phyloP scores from a whole-genome alignment of 2,888 invertebrate species.

The Kryphioiulus occultus region DNA sequence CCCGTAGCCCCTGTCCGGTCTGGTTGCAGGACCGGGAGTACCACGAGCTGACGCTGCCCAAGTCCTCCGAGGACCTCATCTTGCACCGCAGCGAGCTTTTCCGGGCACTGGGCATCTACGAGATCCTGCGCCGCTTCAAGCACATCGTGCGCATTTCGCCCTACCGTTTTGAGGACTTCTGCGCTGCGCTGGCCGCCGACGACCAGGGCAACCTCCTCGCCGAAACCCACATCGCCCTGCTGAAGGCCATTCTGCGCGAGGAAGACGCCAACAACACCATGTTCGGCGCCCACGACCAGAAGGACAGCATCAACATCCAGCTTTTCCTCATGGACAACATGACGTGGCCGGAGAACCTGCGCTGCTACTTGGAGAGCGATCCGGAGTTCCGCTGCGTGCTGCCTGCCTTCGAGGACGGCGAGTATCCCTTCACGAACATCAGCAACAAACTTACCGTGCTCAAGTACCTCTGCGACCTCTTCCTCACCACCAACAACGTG shows the following conservation, averaged over 20 bases:
- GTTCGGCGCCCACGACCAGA: constrained; percentile 95
- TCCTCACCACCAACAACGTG: constrained; percentile 90
- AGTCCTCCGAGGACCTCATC: constrained; percentile 88
- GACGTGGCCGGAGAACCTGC: constrained; percentile 94
- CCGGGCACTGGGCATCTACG: constrained; percentile 88
- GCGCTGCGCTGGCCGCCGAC: constrained; percentile 88
- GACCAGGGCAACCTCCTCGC: constrained; percentile 90
- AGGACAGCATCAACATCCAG: constrained; percentile 94
- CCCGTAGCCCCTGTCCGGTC: constrained; percentile 68
- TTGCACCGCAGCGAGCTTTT: constrained; percentile 79
- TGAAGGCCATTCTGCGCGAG: constrained; percentile 89
- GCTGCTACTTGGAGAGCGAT: constrained; percentile 91
- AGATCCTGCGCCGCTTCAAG: constrained; percentile 91
- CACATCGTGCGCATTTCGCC: constrained; percentile 86
- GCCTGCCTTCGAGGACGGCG: constrained; percentile 57
- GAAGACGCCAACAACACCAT: constrained; percentile 94
- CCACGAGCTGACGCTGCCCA: constrained; percentile 77
- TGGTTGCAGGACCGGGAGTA: constrained; percentile 85
- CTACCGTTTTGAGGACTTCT: constrained; percentile 94
- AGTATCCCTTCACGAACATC: constrained; percentile 80
- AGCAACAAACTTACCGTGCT: constrained; percentile 82
- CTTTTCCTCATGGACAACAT: constrained; percentile 91
- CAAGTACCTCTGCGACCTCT: constrained; percentile 92
- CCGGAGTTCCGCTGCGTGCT: constrained; percentile 61
- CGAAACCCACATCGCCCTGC: constrained; percentile 92